Conservation (phyloP, 1,140 invertebrate species). For the Drosophila fuyamai region DNA sequence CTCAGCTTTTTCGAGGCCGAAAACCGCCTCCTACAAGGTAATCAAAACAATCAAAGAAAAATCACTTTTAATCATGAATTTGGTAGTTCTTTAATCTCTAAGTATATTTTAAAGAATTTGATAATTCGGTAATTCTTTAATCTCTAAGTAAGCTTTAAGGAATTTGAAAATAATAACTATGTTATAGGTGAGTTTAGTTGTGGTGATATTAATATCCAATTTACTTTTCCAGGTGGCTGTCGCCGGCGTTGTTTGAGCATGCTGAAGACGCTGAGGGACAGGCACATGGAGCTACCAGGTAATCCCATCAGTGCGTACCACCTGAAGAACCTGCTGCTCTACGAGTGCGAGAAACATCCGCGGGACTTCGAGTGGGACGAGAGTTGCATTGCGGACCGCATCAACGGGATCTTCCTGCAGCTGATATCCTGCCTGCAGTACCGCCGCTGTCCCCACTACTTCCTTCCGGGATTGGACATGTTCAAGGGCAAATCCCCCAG, state of each 20-base stretch:
- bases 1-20: constrained; percentile 95
- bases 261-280: constrained; percentile 94
- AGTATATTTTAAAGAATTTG: too few relatives aligned
- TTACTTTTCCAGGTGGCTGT: constrained; percentile 86
- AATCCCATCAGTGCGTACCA: constrained; percentile 95
- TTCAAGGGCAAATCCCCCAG: constrained; percentile 95
- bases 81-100: too few relatives aligned
- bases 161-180: too few relatives aligned
- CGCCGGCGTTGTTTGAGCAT: constrained; percentile 93
- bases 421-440: constrained; percentile 97
- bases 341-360: constrained; percentile 98
- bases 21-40: constrained; percentile 92
- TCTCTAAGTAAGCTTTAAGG: too few relatives aligned
- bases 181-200: too few relatives aligned
- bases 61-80: too few relatives aligned
- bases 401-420: constrained; percentile 97
- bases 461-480: constrained; percentile 93
- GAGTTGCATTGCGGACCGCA: constrained; percentile 93
- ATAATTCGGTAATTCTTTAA: too few relatives aligned
- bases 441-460: constrained; percentile 96
- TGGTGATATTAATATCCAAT: too few relatives aligned
- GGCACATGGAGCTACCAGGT: constrained; percentile 94
- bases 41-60: neutral
- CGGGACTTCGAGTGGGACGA: constrained; percentile 97
- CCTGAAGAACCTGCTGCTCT: constrained; percentile 94